Percentiles rank a stretch among this genome's conserved stretches.
phyloP scores from a whole-genome alignment of 2,797 vertebrate genomes.

The Manis pentadactyla region DNA sequence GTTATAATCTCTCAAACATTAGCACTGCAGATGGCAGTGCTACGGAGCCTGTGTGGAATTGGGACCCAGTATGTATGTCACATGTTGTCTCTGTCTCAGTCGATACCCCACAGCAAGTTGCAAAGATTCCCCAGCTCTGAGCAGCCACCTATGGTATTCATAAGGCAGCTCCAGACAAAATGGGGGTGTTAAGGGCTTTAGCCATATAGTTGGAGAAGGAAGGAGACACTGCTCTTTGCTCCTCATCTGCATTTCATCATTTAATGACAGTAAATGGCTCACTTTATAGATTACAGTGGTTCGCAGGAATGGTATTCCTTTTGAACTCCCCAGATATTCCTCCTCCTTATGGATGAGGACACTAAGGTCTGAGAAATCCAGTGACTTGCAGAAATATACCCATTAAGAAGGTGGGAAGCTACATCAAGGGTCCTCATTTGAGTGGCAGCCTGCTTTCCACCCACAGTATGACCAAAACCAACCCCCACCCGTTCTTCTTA shows the following conservation, averaged over 20 bases:
- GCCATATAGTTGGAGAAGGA: neutral
- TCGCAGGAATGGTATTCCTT: neutral
- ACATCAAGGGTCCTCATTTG: neutral
- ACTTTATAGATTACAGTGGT: neutral
- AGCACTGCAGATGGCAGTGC: neutral
- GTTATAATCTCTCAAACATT: neutral
- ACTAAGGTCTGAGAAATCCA: neutral
- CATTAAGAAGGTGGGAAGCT: neutral
- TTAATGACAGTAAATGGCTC: neutral
- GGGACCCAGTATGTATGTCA: neutral
- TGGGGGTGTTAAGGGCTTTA: neutral
- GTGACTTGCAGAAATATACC: neutral
- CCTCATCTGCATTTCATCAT: neutral
- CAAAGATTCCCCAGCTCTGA: neutral
- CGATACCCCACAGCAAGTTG: neutral
- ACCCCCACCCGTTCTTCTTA: neutral
- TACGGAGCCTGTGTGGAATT: neutral
- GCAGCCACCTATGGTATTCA: neutral
- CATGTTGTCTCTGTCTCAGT: neutral
- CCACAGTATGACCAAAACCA: neutral
- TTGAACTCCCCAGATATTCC: neutral
- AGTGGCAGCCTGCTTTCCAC: neutral
- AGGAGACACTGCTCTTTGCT: neutral
- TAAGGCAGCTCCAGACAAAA: neutral
- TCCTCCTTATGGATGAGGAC: slow-evolving; percentile 3